These are phyloP conservation scores for Cygnus olor DNA, from an alignment of 2,797 vertebrate species.

Conservation along the genomic window DNA sequence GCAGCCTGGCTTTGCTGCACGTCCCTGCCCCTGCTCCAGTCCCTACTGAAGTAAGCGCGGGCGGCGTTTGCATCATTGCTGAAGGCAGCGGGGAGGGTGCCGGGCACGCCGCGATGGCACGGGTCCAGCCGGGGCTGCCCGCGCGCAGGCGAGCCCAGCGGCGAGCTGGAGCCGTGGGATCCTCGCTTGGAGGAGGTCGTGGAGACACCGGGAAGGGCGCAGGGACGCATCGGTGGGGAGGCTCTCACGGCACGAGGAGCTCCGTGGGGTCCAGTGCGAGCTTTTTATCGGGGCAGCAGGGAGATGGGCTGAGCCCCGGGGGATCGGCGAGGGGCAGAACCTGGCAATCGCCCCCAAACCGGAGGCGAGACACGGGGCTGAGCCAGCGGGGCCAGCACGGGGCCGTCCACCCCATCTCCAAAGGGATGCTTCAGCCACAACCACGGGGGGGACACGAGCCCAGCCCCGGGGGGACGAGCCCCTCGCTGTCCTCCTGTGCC, in stretches of 20 bases:
- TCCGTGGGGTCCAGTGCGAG: background rate
- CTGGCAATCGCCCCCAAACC: background rate
- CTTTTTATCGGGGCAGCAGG: background rate
- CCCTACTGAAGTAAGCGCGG: background rate
- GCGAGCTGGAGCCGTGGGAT: background rate
- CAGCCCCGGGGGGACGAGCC: background rate
- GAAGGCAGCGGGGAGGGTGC: background rate
- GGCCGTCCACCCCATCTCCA: fast-evolving
- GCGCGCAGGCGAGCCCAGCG: too few species aligned
- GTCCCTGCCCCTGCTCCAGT: background rate
- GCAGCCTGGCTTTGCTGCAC: background rate
- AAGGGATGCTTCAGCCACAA: background rate
- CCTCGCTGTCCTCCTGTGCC: background rate
- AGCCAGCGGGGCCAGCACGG: fast-evolving
- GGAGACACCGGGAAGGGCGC: background rate
- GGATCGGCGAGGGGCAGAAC: background rate
- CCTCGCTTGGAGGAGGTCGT: too few species aligned
- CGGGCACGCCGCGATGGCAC: background rate
- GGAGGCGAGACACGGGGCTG: background rate
- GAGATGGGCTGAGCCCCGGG: background rate
- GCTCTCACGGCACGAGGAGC: background rate
- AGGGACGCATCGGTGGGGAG: background rate
- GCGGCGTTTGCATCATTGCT: background rate
- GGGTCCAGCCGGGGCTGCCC: fast-evolving
- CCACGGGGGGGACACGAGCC: background rate